Percentiles rank a stretch among this genome's conserved stretches.
Conservation (phyloP, 2,113 vertebrate species). For the Ptychochromis oligacanthus region DNA sequence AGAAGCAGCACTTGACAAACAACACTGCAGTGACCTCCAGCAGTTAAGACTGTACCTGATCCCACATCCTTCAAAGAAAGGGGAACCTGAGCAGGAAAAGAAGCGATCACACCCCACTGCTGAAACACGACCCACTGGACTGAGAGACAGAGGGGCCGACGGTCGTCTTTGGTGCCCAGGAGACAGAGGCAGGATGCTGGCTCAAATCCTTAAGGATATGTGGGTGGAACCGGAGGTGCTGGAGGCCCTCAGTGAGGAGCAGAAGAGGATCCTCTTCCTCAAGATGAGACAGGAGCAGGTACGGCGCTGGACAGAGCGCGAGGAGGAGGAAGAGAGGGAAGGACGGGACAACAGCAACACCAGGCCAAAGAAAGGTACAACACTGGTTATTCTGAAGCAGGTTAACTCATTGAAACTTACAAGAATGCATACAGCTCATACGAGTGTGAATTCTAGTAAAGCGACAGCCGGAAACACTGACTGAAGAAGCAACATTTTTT, state of each 20-base stretch:
- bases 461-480: background rate
- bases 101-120: conserved; percentile 18
- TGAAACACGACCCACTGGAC: conserved; percentile 45
- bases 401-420: background rate
- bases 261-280: conserved; percentile 82
- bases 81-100: conserved; percentile 55
- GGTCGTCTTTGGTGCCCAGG: background rate
- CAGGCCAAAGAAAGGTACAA: conserved; percentile 72
- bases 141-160: conserved; percentile 6
- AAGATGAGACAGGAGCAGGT: conserved; percentile 87
- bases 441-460: background rate
- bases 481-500: background rate
- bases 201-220: conserved; percentile 83
- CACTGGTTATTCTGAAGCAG: background rate
- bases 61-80: conserved; percentile 40
- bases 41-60: conserved; percentile 40
- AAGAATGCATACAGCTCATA: background rate
- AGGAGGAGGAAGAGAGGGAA: conserved; percentile 71
- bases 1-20: conserved; percentile 36
- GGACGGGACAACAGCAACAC: conserved; percentile 2
- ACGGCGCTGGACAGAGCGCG: conserved; percentile 79
- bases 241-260: conserved; percentile 82
- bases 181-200: conserved; percentile 74
- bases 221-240: conserved; percentile 83
- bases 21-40: conserved; percentile 33